A percentile compares a stretch with the other conserved stretches of the same genome.
phyloP scores from a whole-genome alignment of 2,888 invertebrate species.

The Monoplex corrugatus region DNA sequence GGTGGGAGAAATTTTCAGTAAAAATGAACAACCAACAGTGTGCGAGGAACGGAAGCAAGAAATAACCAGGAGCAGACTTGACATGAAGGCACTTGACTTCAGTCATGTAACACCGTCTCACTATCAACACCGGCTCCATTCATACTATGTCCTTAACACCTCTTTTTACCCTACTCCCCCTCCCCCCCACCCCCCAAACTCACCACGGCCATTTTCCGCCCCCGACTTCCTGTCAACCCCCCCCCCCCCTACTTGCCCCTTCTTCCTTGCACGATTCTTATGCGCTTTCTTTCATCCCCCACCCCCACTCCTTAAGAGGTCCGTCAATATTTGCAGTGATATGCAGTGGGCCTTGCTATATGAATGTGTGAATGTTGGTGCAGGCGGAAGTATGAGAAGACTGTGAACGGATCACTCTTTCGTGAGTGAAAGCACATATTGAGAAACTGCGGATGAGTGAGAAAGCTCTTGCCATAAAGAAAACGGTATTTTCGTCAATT shows the following conservation, averaged over 20 bases:
- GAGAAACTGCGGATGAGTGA: no score
- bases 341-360: no score
- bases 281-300: background rate
- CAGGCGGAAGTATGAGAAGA: no score
- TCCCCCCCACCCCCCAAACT: background rate
- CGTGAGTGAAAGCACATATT: no score
- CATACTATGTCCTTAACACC: background rate
- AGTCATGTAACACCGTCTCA: constrained; percentile 3
- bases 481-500: no score
- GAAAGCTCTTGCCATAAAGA: no score
- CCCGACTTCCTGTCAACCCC: background rate
- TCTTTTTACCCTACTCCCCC: background rate
- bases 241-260: background rate
- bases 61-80: background rate
- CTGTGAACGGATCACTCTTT: no score
- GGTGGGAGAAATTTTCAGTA: no score
- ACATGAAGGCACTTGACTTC: background rate
- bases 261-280: background rate
- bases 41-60: background rate
- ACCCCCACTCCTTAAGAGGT: background rate
- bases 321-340: constrained; percentile 8
- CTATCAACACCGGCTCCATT: background rate
- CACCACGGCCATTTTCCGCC: no score
- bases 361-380: no score
- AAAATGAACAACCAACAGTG: no score